phyloP scores from a whole-genome alignment of 2,797 vertebrate species.

The Oceanodroma leucorhoa region DNA sequence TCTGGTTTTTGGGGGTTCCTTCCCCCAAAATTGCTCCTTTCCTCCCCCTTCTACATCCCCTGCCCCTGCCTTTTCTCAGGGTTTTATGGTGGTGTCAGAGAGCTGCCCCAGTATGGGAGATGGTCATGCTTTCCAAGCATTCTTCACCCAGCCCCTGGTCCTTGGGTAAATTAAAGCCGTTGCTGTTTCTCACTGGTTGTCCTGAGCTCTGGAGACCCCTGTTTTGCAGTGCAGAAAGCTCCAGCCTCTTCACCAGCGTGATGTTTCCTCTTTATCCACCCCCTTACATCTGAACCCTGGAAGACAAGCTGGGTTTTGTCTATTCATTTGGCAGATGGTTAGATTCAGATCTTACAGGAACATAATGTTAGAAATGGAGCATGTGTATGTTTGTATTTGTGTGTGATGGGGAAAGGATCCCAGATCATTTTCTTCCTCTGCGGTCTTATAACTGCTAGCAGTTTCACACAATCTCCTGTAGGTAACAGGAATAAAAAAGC shows the following conservation, averaged over 20 bases:
- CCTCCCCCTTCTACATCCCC: background rate
- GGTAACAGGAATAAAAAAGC: conserved; percentile 55
- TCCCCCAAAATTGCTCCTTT: background rate
- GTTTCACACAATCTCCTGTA: conserved; percentile 68
- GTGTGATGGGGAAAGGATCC: conserved; percentile 11
- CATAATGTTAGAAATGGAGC: conserved; percentile 40
- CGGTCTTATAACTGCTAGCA: conserved; percentile 63
- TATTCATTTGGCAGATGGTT: conserved; percentile 57
- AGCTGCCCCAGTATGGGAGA: background rate
- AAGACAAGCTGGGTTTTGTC: conserved; percentile 56
- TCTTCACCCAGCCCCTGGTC: background rate
- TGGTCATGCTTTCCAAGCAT: background rate
- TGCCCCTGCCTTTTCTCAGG: background rate
- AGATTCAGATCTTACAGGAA: conserved; percentile 54
- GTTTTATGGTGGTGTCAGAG: background rate
- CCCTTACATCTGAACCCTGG: conserved; percentile 53
- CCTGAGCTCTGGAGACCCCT: conserved; percentile 4
- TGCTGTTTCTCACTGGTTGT: background rate
- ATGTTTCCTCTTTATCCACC: conserved; percentile 35
- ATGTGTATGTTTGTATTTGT: conserved; percentile 25
- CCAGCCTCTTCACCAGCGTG: background rate
- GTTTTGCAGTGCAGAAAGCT: background rate
- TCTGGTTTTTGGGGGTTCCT: background rate
- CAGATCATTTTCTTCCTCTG: conserved; percentile 44
- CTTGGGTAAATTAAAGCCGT: background rate